These are phyloP conservation scores for Carabus problematicus DNA, from an alignment of 2,888 invertebrate genomes.

Conservation along the genomic window DNA sequence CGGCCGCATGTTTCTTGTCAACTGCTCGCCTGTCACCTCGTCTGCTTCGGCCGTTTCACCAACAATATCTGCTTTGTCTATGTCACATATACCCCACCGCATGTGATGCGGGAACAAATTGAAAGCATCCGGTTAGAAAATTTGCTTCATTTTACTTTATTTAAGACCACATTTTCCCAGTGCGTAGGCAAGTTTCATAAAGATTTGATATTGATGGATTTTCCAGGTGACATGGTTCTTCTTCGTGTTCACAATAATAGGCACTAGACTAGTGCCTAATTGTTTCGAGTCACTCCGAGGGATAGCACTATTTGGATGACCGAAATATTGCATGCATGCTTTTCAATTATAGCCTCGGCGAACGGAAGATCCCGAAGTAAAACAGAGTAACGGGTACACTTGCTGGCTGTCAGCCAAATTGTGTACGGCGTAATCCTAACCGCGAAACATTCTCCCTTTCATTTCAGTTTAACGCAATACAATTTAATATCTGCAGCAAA, in stretches of 20 bases:
- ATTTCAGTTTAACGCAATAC: conserved; percentile 26
- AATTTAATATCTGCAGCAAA: conserved; percentile 31
- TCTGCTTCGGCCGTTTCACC: too few relatives aligned
- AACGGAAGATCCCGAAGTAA: conserved; percentile 27
- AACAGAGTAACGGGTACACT: conserved; percentile 29
- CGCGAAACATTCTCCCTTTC: conserved; percentile 28
- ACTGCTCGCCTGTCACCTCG: too few relatives aligned
- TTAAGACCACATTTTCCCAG: conserved; percentile 6
- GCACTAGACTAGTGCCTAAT: conserved; percentile 23
- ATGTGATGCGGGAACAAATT: background rate
- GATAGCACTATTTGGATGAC: background rate
- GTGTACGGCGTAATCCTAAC: conserved; percentile 30
- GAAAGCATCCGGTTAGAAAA: background rate
- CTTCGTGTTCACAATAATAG: conserved; percentile 25
- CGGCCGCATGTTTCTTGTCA: background rate
- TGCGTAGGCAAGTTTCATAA: conserved; percentile 21
- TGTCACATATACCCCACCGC: background rate
- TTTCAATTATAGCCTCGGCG: conserved; percentile 25
- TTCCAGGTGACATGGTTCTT: background rate
- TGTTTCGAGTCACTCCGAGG: background rate
- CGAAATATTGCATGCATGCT: conserved; percentile 23
- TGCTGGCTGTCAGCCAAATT: conserved; percentile 26
- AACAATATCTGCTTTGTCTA: too few relatives aligned
- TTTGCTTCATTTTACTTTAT: conserved; percentile 18
- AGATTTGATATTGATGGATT: conserved; percentile 15